Evolutionary conservation across 2,113 vertebrate species (phyloP), one percentile per base, ranked within the genome.

Genomic region (Diphyllodes magnificus): DNA sequence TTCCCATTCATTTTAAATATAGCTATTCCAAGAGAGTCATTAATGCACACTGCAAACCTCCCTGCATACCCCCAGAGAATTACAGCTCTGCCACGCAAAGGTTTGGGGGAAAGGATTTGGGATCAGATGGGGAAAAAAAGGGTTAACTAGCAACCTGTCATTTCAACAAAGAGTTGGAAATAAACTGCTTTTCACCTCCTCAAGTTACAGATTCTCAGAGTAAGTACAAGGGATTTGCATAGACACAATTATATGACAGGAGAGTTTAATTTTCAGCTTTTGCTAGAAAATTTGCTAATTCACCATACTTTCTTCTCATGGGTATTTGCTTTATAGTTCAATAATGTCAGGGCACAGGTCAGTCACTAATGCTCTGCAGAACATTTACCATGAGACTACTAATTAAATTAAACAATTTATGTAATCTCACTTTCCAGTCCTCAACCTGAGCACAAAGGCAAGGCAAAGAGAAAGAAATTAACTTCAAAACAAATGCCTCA

Each of bases 311-410:
- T 49, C 88, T 94, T 83, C 92, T 93, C 92, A 27, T 57, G 90
- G 56, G 88, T 65, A 86, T 96, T 96, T 93, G 69, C 60, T 95
- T 95, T 95, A 92, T 86, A 96, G 93, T 92, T 94, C 88, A 96
- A 71, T 90, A 95, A 96, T 95, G 85, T 96, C 94, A 96, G 93
- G 90, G 90, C 94, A 97, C 76, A 90, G 95, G 96, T 97, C 95
- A 96, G 72, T 94, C 90, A 93, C 88, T 61, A 78, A 79, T 90
- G 93, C 79, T 95, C 90, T 73, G 72, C 90, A 92, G 93, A 96
- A 96, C 95, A 97, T 96, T 94, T 79, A 83, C 72, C 93, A 69
- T 64, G 85, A 94, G 95, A 94, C 82, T 78, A 44, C 68, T 94
- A 96, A 96, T 96, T 96, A 96, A 96, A 96, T 96, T 94, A 95